phyloP scores from a whole-genome alignment of 1,140 invertebrate species.

The Drosophila ficusphila region DNA sequence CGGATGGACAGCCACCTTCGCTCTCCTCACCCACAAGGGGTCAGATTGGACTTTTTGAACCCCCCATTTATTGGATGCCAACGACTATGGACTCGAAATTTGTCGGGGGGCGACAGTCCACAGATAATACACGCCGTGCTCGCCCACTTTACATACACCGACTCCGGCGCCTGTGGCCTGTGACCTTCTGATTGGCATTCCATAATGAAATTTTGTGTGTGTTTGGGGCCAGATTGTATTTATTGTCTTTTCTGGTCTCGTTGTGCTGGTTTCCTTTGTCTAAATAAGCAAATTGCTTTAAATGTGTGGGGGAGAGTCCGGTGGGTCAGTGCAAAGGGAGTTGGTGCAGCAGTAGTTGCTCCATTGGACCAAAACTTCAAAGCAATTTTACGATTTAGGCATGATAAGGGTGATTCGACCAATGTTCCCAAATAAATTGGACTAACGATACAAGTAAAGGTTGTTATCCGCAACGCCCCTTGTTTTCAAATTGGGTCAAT shows the following conservation, averaged over 20 bases:
- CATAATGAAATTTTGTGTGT: slow-evolving; percentile 61
- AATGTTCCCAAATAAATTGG: slow-evolving; percentile 12
- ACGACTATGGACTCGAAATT: slow-evolving; percentile 54
- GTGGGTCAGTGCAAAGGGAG: neutral
- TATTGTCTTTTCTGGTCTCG: slow-evolving; percentile 22
- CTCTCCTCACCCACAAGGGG: slow-evolving; percentile 1
- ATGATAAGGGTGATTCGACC: slow-evolving; percentile 8
- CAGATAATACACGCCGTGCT: slow-evolving; percentile 48
- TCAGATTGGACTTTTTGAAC: slow-evolving; percentile 44
- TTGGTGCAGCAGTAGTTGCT: slow-evolving; percentile 4
- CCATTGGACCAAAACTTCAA: slow-evolving; percentile 22
- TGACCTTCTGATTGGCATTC: slow-evolving; percentile 41
- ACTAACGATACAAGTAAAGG: neutral
- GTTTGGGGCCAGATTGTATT: slow-evolving; percentile 39
- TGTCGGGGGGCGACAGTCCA: neutral
- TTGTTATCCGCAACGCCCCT: neutral
- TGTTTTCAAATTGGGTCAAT: slow-evolving; percentile 7
- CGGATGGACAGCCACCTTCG: slow-evolving; percentile 21
- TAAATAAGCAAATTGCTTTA: slow-evolving; percentile 20
- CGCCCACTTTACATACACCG: slow-evolving; percentile 51
- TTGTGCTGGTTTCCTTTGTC: slow-evolving; percentile 25
- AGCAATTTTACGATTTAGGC: slow-evolving; percentile 17
- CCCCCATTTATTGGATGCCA: slow-evolving; percentile 70
- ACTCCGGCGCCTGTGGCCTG: slow-evolving; percentile 25
- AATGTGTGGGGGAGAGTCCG: neutral